Evolutionary conservation across 2,888 invertebrate genomes (phyloP).

Genomic region (Nephrotoma guestfalica): DNA sequence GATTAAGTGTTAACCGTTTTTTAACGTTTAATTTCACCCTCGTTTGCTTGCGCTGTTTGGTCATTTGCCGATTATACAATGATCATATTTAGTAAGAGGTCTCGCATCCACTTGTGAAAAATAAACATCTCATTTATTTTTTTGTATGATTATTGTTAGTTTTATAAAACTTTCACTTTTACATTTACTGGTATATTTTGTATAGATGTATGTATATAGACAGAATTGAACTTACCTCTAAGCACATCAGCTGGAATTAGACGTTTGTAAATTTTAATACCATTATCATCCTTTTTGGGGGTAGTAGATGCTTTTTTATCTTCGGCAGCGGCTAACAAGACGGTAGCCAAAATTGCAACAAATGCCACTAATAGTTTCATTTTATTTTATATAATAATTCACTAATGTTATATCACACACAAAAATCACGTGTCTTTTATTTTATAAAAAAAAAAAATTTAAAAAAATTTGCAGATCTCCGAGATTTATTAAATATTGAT

Average conservation of each 20-base stretch:
- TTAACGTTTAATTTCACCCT: neutral
- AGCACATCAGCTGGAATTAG: conserved; percentile 81
- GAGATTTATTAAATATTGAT: neutral
- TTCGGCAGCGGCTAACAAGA: conserved; percentile 22
- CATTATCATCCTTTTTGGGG: conserved; percentile 30
- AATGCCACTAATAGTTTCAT: neutral
- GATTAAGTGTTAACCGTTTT: no score
- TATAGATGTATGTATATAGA: neutral
- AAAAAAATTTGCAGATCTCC: neutral
- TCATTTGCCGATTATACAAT: neutral
- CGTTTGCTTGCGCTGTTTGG: neutral
- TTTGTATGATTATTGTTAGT: neutral
- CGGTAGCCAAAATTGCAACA: neutral
- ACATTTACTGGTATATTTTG: neutral
- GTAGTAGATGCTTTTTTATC: conserved; percentile 20
- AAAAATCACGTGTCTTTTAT: neutral
- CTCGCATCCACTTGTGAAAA: neutral
- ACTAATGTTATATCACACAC: neutral
- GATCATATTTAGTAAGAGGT: neutral
- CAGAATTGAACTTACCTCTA: conserved; percentile 48
- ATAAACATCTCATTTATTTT: neutral
- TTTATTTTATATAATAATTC: neutral
- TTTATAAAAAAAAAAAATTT: neutral
- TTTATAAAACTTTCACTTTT: neutral
- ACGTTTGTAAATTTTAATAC: conserved; percentile 60